Evolutionary conservation across 2,888 invertebrate species (phyloP), one percentile per base, ranked within the genome.

Genomic region (Molorchus minor): DNA sequence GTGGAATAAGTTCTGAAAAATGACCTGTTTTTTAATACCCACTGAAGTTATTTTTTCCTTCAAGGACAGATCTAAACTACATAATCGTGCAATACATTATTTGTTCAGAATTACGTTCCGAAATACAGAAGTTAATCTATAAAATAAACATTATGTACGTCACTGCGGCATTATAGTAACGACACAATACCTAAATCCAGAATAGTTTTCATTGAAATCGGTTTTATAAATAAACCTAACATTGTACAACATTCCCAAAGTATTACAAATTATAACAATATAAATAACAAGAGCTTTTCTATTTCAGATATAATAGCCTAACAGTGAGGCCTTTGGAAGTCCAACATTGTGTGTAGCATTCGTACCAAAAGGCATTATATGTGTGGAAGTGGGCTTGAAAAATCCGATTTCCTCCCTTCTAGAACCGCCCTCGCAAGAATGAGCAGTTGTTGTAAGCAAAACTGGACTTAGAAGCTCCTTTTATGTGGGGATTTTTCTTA

Each of bases 341-440:
- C 71, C 69, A 71, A 72, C 71, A 77, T 77, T 79, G 77, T 78
- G 73, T 72, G 69, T 47, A 49, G 64, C 51, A 66, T 66, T 68
- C 60, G 58, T 64, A 66, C 64, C 62, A 70, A 69, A 69, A 58
- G 68, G 67, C 69, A 69, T 79, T 80, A 76, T 80, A 70, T 71
- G 74, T 72, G 78, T 79, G 79, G 80, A 80, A 80, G 80, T 80
- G 78, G 79, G 78, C 79, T 80, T 79, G 80, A 80, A 80, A 79
- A 79, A 80, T 80, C 79, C 79, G 78, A 80, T 80, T 80, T 80
- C 78, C 77, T 78, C 75, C 74, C 72, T 74, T 70, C 71, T n/a
- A n/a, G 74, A 78, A 75, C 77, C 77, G 73, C 77, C 77, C 77
- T 76, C 78, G 67, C 73, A 74, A 71, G 73, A 73, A 75, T 70